Conservation (phyloP, 2,797 vertebrate species). For the Dromococcyx pavoninus region DNA sequence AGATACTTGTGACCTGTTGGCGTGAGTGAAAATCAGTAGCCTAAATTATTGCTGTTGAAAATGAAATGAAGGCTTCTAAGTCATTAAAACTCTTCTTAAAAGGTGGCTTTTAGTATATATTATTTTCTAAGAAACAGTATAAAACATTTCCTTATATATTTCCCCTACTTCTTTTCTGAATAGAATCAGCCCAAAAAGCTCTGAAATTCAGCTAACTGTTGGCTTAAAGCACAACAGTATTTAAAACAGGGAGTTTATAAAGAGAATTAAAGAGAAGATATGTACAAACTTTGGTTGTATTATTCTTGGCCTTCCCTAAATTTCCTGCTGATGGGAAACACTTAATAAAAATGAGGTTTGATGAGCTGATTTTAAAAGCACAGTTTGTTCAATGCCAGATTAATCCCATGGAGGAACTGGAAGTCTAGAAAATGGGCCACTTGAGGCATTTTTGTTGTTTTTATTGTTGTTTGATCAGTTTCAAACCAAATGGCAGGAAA, state of each 20-base stretch:
- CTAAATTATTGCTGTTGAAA: not conserved
- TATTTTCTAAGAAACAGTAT: not conserved
- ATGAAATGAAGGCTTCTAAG: not conserved
- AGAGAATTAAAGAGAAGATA: not conserved
- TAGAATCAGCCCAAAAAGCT: not conserved
- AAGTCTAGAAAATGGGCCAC: not conserved
- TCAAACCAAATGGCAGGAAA: not conserved
- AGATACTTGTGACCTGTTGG: not conserved
- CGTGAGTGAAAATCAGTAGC: not conserved
- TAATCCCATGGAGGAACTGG: not conserved
- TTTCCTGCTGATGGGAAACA: conserved; percentile 34
- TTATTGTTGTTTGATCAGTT: not conserved
- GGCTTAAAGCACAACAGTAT: not conserved
- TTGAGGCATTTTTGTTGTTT: not conserved
- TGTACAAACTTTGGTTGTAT: not conserved
- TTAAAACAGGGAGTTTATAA: not conserved
- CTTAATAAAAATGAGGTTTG: not conserved
- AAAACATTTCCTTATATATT: not conserved
- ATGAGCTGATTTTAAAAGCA: not conserved
- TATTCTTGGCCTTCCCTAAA: conserved; percentile 23
- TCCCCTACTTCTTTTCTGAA: not conserved
- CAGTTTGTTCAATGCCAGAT: not conserved
- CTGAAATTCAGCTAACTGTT: not conserved
- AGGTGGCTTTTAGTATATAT: not conserved
- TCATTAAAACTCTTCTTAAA: not conserved